These are phyloP conservation scores for Drosophila merina DNA, from an alignment of 2,888 invertebrate species.

Conservation along the genomic window DNA sequence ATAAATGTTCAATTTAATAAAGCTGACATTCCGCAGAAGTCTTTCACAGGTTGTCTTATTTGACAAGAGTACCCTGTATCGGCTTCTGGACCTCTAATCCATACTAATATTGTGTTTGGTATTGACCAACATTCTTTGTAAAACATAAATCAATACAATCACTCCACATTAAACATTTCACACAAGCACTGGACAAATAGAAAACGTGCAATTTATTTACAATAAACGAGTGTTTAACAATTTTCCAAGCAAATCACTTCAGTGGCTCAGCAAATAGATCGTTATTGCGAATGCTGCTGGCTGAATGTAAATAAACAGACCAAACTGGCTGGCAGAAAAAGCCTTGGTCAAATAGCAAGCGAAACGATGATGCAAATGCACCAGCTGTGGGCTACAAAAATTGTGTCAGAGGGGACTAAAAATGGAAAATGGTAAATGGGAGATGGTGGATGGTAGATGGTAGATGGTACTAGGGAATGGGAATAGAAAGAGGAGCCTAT, in stretches of 20 bases:
- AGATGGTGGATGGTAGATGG: not conserved
- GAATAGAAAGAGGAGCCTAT: constrained; percentile 22
- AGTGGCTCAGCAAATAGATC: constrained; percentile 53
- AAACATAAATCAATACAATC: not conserved
- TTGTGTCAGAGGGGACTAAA: not conserved
- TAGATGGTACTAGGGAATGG: not conserved
- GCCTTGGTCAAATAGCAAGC: constrained; percentile 49
- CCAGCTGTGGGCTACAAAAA: constrained; percentile 16
- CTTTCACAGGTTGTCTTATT: not conserved
- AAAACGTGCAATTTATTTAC: constrained; percentile 27
- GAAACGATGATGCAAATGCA: constrained; percentile 49
- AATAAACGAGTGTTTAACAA: constrained; percentile 30
- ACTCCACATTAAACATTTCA: constrained; percentile 12
- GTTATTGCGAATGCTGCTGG: constrained; percentile 37
- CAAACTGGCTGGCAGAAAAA: constrained; percentile 40
- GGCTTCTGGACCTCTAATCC: too few relatives aligned
- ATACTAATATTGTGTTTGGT: not conserved
- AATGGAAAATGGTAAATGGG: not conserved
- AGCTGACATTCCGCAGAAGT: not conserved
- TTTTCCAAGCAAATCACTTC: constrained; percentile 35
- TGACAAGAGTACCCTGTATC: too few relatives aligned
- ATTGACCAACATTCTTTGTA: not conserved
- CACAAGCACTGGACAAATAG: constrained; percentile 19
- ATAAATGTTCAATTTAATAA: constrained; percentile 3
- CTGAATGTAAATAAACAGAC: constrained; percentile 57